Evolutionary conservation across 2,888 invertebrate species (phyloP).

Genomic region (Apamea anceps): DNA sequence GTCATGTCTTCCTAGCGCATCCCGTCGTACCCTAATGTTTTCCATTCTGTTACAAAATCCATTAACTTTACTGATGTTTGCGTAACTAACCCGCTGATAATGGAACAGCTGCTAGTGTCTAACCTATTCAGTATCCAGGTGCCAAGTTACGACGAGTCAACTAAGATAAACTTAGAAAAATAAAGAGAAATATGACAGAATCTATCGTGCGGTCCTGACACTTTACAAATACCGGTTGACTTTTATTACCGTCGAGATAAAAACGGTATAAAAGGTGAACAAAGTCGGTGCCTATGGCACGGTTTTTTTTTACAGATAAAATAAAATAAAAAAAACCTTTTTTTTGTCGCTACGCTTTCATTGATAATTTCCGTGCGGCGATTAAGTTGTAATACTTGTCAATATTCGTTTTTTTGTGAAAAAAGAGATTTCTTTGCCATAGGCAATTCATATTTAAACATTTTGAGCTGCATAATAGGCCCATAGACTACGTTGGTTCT

Average conservation of each 20-base stretch:
- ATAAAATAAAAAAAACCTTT: not conserved
- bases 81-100: not conserved
- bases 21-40: not conserved
- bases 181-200: constrained; percentile 2
- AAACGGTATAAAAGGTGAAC: not conserved
- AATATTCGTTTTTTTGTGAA: not conserved
- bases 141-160: not conserved
- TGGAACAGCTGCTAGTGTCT: not conserved
- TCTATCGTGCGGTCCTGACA: not conserved
- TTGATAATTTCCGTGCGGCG: not conserved
- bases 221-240: not conserved
- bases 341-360: not conserved
- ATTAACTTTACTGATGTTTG: constrained; percentile 2
- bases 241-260: not conserved
- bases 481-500: not conserved
- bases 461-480: not conserved
- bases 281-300: not conserved
- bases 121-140: not conserved
- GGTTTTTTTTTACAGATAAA: not conserved
- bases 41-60: not conserved
- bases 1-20: not conserved
- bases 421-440: too few species aligned
- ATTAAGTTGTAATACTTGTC: too few species aligned
- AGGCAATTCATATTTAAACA: not conserved
- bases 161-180: not conserved